These are phyloP conservation scores for Eremophila alpestris DNA, from an alignment of 2,797 vertebrate genomes.

Conservation along the genomic window DNA sequence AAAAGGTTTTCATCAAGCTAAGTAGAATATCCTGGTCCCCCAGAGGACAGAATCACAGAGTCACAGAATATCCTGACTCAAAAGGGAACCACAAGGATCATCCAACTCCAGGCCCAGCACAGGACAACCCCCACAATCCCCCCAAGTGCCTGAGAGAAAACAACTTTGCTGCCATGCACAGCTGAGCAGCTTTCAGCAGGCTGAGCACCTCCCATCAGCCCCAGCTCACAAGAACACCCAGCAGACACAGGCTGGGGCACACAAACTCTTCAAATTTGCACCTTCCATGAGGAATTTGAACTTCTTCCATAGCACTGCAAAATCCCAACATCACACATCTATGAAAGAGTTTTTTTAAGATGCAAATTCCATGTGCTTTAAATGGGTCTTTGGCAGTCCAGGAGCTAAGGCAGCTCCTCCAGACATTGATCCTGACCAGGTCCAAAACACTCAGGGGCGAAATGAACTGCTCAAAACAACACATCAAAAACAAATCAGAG, in stretches of 20 bases:
- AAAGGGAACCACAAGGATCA: background rate
- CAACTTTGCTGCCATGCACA: background rate
- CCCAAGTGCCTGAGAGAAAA: background rate
- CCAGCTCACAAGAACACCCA: background rate
- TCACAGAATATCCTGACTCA: background rate
- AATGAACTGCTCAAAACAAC: rapidly evolving
- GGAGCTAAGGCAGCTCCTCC: background rate
- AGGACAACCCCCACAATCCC: background rate
- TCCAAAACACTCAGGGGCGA: rapidly evolving
- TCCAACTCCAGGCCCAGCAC: background rate
- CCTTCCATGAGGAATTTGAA: background rate
- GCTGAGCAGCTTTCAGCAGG: background rate
- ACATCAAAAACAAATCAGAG: background rate
- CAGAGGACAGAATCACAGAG: background rate
- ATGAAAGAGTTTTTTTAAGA: background rate
- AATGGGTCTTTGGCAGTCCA: background rate
- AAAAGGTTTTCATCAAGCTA: background rate
- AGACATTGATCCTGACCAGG: rapidly evolving
- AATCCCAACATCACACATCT: background rate
- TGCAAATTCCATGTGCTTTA: background rate
- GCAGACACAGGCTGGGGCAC: background rate
- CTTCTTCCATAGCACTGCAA: background rate
- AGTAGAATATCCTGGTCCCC: background rate
- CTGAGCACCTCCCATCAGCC: background rate
- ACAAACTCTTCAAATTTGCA: background rate